Evolutionary conservation across 2,888 invertebrate species (phyloP).

Genomic region (Mythimna lalbum): DNA sequence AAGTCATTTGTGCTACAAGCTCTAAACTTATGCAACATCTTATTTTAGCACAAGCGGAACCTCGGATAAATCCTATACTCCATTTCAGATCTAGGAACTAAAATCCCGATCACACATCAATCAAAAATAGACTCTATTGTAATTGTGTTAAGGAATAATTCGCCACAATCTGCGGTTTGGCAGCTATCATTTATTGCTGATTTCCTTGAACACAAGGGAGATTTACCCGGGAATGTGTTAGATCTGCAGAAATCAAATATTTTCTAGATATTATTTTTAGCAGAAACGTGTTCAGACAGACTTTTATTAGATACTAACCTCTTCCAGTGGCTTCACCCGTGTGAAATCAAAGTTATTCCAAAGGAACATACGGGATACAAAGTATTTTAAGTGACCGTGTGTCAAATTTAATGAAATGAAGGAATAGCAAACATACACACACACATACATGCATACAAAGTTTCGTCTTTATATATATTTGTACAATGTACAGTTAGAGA

Average conservation of each 20-base stretch:
- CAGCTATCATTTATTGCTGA: conserved; percentile 49
- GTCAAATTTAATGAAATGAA: no score
- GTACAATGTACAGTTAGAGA: no score
- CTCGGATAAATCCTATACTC: conserved; percentile 44
- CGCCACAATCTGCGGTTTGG: conserved; percentile 53
- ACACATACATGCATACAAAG: no score
- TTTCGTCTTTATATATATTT: no score
- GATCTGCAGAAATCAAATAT: conserved; percentile 42
- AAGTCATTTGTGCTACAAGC: conserved; percentile 1
- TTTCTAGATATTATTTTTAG: conserved; percentile 35
- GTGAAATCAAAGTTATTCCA: no score
- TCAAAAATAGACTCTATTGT: conserved; percentile 55
- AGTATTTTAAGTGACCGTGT: no score
- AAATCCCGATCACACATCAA: conserved; percentile 24
- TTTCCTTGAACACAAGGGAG: conserved; percentile 43
- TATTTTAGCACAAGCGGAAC: conserved; percentile 39
- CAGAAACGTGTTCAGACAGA: background rate
- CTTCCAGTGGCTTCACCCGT: no score
- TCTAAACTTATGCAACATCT: conserved; percentile 4
- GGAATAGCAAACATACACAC: no score
- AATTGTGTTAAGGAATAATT: conserved; percentile 24
- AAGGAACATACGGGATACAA: no score
- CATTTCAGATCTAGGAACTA: conserved; percentile 45
- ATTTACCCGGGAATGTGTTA: conserved; percentile 40
- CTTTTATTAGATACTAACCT: background rate